Percentiles rank a stretch among this genome's conserved stretches.
phyloP scores from a whole-genome alignment of 2,888 invertebrate genomes.

The Cosmorhoe ocellata region DNA sequence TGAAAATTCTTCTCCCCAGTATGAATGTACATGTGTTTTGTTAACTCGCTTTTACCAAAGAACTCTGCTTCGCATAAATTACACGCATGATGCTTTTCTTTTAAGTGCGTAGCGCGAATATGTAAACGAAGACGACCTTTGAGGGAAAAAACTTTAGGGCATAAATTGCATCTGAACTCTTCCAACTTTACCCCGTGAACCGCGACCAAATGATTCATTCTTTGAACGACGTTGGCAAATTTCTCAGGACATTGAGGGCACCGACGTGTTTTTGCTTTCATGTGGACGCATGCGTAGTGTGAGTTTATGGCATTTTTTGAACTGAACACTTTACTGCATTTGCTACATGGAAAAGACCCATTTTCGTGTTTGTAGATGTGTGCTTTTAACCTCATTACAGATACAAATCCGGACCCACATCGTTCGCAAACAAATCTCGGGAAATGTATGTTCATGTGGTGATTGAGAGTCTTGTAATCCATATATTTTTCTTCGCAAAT shows the following conservation, averaged over 20 bases:
- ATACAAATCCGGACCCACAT: slow-evolving; percentile 36
- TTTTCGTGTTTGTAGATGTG: slow-evolving; percentile 67
- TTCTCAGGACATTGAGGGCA: slow-evolving; percentile 69
- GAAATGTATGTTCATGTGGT: slow-evolving; percentile 56
- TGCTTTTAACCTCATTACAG: slow-evolving; percentile 59
- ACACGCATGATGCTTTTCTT: slow-evolving; percentile 22
- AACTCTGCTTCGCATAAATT: slow-evolving; percentile 11
- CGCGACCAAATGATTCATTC: slow-evolving; percentile 64
- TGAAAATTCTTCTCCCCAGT: slow-evolving; percentile 51
- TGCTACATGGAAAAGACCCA: slow-evolving; percentile 68
- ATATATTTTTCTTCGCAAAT: slow-evolving; percentile 10
- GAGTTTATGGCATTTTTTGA: slow-evolving; percentile 72
- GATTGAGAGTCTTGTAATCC: slow-evolving; percentile 25
- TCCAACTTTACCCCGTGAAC: slow-evolving; percentile 67
- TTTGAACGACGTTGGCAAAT: slow-evolving; percentile 70
- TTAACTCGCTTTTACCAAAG: slow-evolving; percentile 12
- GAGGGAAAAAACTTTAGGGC: slow-evolving; percentile 59
- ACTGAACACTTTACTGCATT: slow-evolving; percentile 75
- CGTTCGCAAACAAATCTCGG: slow-evolving; percentile 52
- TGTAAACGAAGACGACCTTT: slow-evolving; percentile 63
- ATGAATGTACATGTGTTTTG: slow-evolving; percentile 48
- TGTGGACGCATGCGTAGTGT: slow-evolving; percentile 75
- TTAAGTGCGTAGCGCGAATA: slow-evolving; percentile 36
- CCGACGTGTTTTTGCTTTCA: slow-evolving; percentile 65
- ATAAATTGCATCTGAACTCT: slow-evolving; percentile 68